phyloP scores from a whole-genome alignment of 23 tunicate species.

The Trididemnum clinides region DNA sequence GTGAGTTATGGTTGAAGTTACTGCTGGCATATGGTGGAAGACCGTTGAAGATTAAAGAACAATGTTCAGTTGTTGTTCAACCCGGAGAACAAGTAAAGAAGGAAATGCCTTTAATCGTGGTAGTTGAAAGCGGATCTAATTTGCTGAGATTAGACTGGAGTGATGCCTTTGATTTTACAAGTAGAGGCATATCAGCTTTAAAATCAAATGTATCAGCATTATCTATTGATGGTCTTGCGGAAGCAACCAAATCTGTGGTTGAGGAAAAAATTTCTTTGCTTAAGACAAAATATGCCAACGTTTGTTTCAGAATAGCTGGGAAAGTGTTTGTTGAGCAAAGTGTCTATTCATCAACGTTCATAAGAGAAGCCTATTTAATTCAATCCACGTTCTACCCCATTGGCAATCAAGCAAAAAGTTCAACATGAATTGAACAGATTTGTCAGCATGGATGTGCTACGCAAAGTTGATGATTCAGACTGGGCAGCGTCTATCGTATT shows the following conservation, averaged over 20 bases:
- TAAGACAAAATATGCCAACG: not conserved
- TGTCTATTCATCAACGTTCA: not conserved
- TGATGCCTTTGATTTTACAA: not conserved
- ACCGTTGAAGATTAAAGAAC: not conserved
- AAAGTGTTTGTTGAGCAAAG: not conserved
- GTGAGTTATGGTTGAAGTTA: no score
- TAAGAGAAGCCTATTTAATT: not conserved
- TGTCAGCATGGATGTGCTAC: not conserved
- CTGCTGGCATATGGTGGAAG: slow-evolving; percentile 5
- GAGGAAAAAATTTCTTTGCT: no score
- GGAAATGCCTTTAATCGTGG: slow-evolving; percentile 1
- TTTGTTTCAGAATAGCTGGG: not conserved
- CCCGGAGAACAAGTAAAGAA: not conserved
- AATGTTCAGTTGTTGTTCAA: slow-evolving; percentile 4
- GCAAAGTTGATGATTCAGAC: not conserved
- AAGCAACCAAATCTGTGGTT: no score
- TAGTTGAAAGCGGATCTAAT: not conserved
- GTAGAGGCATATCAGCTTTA: not conserved
- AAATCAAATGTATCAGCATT: no score
- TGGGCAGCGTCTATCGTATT: slow-evolving; percentile 28
- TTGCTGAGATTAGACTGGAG: slow-evolving; percentile 6
- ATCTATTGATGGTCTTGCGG: no score
- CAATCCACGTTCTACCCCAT: slow-evolving; percentile 1
- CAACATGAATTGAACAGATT: not conserved
- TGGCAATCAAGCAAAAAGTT: not conserved